Evolutionary conservation across 2,797 vertebrate genomes (phyloP), one percentile per base, ranked within the genome.

Genomic region (Octomys mimax): DNA sequence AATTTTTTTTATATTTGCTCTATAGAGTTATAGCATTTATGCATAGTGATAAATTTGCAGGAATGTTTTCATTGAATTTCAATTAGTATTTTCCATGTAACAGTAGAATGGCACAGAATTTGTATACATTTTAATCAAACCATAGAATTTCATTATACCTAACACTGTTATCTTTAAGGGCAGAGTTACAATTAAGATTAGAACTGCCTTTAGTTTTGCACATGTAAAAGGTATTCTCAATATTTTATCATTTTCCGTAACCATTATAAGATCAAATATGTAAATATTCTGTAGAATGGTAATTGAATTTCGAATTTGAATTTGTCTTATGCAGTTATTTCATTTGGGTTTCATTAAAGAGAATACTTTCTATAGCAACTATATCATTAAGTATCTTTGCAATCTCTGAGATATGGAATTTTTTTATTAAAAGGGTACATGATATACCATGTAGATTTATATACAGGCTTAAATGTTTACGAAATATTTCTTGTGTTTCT

Each of bases 361-460:
- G 92, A 98, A 98, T 97, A 97, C 98, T 98, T 98, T 95, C 98
- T 98, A 98, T 98, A 98, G 98, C 97, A 98, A 98, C 98, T 97
- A 96, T 95, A 97, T 98, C 96, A 97, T 96, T 96, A 97, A 97
- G 92, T 98, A 95, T 98, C 95, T 98, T 98, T 98, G 95, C 93
- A 97, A 95, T 98, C 92, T 96, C 96, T 96, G 97, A 97, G 92
- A 96, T 98, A 96, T 87, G 87, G 95, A 98, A 96, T 92, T 97
- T 88, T 98, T 98, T 95, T 97, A 98, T 97, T 97, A 97, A 97
- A 97, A 98, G 94, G 92, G 36, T 95, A 64, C 16, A 22, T 33
- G 46, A 52, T 77, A 6, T 97, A 77, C 91, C 0, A 68, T 66
- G 21, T 93, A 61, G 92, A 95, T 87, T 96, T 97, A 77, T 94